These are phyloP conservation scores for Formicarius rufipectus DNA, from an alignment of 2,113 vertebrate genomes.

Conservation along the genomic window DNA sequence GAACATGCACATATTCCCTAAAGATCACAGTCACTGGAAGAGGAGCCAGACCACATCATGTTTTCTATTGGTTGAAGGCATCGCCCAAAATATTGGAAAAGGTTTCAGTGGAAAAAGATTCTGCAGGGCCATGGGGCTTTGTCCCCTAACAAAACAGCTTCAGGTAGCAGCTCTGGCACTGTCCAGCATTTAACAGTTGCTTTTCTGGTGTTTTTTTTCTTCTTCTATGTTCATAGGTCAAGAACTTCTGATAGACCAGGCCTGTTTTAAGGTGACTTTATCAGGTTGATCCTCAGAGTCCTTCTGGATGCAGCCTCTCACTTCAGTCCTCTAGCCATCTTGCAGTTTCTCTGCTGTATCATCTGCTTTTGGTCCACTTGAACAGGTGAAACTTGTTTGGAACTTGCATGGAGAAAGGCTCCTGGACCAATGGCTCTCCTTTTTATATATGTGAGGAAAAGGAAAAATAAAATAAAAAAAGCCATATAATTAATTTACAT, in stretches of 20 bases:
- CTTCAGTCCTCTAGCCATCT: not conserved
- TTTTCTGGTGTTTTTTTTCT: not conserved
- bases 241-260: not conserved
- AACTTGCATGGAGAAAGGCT: not conserved
- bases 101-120: not conserved
- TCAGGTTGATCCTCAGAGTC: not conserved
- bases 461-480: not conserved
- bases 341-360: not conserved
- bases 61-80: not conserved
- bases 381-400: not conserved
- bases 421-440: not conserved
- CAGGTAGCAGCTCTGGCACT: not conserved
- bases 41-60: not conserved
- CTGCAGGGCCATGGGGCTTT: not conserved
- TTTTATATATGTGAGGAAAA: not conserved
- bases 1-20: not conserved
- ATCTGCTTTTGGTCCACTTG: not conserved
- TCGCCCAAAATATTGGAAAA: not conserved
- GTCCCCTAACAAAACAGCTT: rapidly evolving
- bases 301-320: not conserved
- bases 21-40: not conserved
- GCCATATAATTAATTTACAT: not conserved
- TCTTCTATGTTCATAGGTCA: not conserved
- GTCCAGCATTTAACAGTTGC: not conserved
- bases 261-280: not conserved